A percentile compares a stretch with the other conserved stretches of the same genome.
These are phyloP conservation scores for Tachuris rubrigastra DNA, from an alignment of 2,113 vertebrate genomes.

Conservation along the genomic window DNA sequence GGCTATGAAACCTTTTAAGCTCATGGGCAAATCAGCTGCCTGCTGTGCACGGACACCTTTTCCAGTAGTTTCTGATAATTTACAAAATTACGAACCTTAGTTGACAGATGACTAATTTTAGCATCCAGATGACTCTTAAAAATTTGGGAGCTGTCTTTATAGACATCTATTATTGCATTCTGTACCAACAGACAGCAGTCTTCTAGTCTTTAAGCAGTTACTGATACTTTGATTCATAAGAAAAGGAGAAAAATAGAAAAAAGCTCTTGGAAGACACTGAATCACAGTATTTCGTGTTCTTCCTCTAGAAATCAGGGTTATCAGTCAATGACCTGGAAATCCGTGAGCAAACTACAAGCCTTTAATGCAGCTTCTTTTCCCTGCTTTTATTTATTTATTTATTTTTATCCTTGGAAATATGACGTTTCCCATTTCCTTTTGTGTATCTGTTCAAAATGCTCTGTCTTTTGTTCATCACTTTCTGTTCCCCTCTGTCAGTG, in stretches of 20 bases:
- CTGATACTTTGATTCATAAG: background rate
- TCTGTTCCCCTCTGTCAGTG: background rate
- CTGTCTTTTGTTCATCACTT: background rate
- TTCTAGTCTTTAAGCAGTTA: background rate
- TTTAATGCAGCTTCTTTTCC: background rate
- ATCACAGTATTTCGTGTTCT: background rate
- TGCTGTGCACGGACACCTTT: background rate
- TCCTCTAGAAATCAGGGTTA: background rate
- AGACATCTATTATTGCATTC: background rate
- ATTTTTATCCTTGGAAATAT: background rate
- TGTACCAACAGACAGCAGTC: background rate
- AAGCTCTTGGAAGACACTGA: background rate
- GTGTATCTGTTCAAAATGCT: background rate
- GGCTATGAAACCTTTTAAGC: background rate
- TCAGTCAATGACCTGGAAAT: background rate
- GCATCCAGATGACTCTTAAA: background rate
- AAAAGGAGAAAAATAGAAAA: background rate
- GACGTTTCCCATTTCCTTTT: background rate
- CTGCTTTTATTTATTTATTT: background rate
- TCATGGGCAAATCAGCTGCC: background rate
- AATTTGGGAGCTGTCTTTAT: background rate
- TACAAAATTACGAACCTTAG: background rate
- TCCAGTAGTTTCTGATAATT: background rate
- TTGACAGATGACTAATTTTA: background rate
- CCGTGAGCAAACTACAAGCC: fast-evolving